These are phyloP conservation scores for Chelonus insularis DNA, from an alignment of 1,140 invertebrate species.

Conservation along the genomic window DNA sequence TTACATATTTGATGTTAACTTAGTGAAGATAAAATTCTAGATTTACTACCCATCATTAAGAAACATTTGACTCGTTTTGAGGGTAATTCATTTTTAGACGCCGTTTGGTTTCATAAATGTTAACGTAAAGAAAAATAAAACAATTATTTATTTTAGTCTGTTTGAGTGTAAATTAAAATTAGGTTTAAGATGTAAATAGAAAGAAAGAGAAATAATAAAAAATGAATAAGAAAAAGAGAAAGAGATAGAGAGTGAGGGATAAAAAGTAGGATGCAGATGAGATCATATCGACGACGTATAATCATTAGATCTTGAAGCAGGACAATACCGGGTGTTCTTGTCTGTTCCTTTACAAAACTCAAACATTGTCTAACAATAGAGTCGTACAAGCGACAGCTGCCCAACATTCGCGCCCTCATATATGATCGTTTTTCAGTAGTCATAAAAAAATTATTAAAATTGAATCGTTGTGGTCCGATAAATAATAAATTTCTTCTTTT, in stretches of 20 bases:
- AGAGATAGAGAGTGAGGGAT: too few species aligned
- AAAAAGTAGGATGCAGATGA: slow-evolving; percentile 53
- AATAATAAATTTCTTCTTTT: neutral
- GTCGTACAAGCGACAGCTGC: slow-evolving; percentile 56
- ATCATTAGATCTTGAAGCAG: slow-evolving; percentile 54
- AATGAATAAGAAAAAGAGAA: slow-evolving; percentile 27
- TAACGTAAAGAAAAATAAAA: too few species aligned
- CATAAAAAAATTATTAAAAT: slow-evolving; percentile 17
- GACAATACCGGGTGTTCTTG: slow-evolving; percentile 58
- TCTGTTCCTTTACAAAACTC: slow-evolving; percentile 55
- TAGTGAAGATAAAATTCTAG: too few species aligned
- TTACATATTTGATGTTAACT: too few species aligned
- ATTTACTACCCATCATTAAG: too few species aligned
- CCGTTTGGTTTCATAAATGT: too few species aligned
- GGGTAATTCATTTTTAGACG: too few species aligned
- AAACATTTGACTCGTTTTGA: too few species aligned
- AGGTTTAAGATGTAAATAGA: too few species aligned
- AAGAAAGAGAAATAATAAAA: too few species aligned
- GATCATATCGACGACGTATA: slow-evolving; percentile 55
- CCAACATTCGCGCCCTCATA: slow-evolving; percentile 38
- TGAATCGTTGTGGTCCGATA: neutral
- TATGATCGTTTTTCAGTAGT: slow-evolving; percentile 13
- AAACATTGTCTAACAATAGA: slow-evolving; percentile 57
- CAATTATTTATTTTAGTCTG: too few species aligned
- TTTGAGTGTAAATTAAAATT: too few species aligned